Percentiles rank a stretch among this genome's conserved stretches.
These are phyloP conservation scores for Cryptus viduatorius DNA, from an alignment of 2,888 invertebrate species.

Conservation along the genomic window DNA sequence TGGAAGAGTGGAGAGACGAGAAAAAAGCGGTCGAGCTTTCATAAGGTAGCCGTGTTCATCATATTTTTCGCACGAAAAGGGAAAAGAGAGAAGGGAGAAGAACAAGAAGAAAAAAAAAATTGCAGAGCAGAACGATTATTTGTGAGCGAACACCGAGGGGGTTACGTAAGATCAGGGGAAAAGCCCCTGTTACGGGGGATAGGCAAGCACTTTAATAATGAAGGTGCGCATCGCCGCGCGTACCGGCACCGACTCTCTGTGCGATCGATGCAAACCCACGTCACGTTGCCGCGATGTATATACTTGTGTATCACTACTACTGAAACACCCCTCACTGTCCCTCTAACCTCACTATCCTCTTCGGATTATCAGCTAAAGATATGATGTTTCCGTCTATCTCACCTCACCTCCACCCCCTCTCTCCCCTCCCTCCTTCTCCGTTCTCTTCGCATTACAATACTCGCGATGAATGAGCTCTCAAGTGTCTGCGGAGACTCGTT, in stretches of 20 bases:
- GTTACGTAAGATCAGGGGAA: slow-evolving; percentile 65
- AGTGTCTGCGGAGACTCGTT: slow-evolving; percentile 54
- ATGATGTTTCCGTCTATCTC: slow-evolving; percentile 40
- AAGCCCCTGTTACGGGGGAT: slow-evolving; percentile 61
- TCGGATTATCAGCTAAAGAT: slow-evolving; percentile 42
- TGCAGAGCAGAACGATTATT: slow-evolving; percentile 60
- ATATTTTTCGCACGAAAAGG: slow-evolving; percentile 47
- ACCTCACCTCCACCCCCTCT: background rate
- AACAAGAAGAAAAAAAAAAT: slow-evolving; percentile 38
- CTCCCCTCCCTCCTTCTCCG: background rate
- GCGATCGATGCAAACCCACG: slow-evolving; percentile 81
- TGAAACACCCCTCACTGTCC: background rate
- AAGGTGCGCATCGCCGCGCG: slow-evolving; percentile 80
- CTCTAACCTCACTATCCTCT: slow-evolving; percentile 49
- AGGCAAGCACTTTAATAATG: slow-evolving; percentile 81
- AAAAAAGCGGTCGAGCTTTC: slow-evolving; percentile 36
- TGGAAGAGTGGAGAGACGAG: background rate
- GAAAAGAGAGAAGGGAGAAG: background rate
- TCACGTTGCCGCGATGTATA: slow-evolving; percentile 51
- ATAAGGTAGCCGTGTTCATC: slow-evolving; percentile 42
- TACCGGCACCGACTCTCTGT: slow-evolving; percentile 74
- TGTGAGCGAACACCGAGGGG: slow-evolving; percentile 50
- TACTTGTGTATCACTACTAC: slow-evolving; percentile 33
- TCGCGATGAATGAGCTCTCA: slow-evolving; percentile 63
- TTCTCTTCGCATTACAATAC: slow-evolving; percentile 54